phyloP scores from a whole-genome alignment of 2,113 vertebrate genomes.

The Accipiter cooperii region DNA sequence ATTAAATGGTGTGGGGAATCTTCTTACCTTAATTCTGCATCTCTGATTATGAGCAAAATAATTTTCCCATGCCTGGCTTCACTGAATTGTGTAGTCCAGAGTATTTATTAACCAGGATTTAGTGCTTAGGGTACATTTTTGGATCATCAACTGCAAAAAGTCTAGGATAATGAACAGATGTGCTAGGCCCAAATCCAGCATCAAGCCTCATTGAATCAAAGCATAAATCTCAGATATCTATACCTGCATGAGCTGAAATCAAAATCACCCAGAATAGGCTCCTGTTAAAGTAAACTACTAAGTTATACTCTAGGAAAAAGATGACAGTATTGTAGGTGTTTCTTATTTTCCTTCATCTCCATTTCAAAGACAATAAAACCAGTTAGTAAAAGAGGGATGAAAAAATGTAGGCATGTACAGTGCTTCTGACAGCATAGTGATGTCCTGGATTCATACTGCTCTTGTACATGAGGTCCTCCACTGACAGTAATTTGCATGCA shows the following conservation, averaged over 20 bases:
- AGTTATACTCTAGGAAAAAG: neutral
- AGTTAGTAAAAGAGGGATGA: neutral
- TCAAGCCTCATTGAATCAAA: neutral
- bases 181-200: neutral
- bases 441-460: neutral
- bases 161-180: neutral
- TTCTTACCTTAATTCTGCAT: neutral
- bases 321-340: neutral
- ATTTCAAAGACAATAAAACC: neutral
- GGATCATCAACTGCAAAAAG: neutral
- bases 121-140: neutral
- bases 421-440: neutral
- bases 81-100: neutral
- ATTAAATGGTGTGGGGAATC: neutral
- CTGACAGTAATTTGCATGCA: neutral
- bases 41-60: neutral
- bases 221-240: neutral
- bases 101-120: neutral
- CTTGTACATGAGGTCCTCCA: neutral
- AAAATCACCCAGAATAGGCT: neutral
- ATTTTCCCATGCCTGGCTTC: neutral
- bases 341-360: neutral
- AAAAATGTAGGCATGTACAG: neutral
- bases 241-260: neutral
- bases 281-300: neutral